Evolutionary conservation across 2,888 invertebrate genomes (phyloP).

Genomic region (Rhyacophila evoluta): DNA sequence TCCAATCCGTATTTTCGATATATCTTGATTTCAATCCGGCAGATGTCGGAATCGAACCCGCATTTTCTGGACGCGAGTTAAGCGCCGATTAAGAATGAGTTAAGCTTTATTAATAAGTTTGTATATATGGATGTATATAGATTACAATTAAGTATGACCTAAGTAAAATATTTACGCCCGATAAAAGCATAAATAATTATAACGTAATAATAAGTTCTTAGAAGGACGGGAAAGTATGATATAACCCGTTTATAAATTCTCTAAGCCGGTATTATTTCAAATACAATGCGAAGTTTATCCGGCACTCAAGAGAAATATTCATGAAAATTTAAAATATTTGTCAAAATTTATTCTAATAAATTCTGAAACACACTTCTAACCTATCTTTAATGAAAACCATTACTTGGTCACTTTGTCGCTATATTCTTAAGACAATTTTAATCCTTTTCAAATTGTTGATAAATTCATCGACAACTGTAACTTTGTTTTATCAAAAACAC

Average conservation of each 20-base stretch:
- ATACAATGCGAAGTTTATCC: constrained; percentile 4
- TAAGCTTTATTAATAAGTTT: no score
- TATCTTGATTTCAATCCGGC: no score
- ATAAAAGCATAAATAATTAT: not conserved
- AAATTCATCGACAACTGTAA: constrained; percentile 13
- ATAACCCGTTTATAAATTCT: not conserved
- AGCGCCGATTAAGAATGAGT: no score
- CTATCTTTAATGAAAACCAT: constrained; percentile 25
- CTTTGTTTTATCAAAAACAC: not conserved
- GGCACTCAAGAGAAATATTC: not conserved
- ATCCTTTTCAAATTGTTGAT: constrained; percentile 15
- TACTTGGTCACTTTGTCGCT: constrained; percentile 2
- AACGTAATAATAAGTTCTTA: not conserved
- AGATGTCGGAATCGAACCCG: no score
- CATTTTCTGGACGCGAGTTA: no score
- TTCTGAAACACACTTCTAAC: constrained; percentile 19
- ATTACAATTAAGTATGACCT: no score
- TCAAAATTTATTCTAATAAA: constrained; percentile 19
- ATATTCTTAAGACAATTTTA: not conserved
- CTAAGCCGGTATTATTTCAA: not conserved
- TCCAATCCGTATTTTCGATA: no score
- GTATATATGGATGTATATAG: no score
- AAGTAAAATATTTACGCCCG: not conserved
- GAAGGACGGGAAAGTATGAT: not conserved
- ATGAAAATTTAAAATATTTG: constrained; percentile 10